These are phyloP conservation scores for Ectemnius lituratus DNA, from an alignment of 2,888 invertebrate genomes.

Conservation along the genomic window DNA sequence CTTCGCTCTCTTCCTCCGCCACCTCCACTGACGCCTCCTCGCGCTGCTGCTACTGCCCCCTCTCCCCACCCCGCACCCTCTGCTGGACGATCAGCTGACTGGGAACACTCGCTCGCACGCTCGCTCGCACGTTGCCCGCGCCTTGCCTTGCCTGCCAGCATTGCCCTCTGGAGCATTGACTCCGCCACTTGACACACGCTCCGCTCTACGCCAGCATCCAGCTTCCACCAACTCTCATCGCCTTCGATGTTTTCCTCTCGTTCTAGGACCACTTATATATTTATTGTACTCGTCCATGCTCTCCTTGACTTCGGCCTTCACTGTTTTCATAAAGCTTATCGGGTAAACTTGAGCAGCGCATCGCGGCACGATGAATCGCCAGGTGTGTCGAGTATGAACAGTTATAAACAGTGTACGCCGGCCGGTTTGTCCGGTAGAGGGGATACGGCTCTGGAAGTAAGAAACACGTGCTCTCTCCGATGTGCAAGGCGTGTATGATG, in stretches of 20 bases:
- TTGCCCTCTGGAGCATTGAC: slow-evolving; percentile 25
- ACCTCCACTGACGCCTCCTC: slow-evolving; percentile 44
- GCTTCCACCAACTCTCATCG: not conserved
- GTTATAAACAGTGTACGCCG: not conserved
- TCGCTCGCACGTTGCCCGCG: slow-evolving; percentile 55
- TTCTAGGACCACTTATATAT: not conserved
- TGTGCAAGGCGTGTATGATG: not conserved
- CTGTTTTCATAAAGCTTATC: not conserved
- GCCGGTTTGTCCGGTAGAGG: not conserved
- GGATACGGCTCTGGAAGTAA: not conserved
- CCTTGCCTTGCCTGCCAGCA: slow-evolving; percentile 39
- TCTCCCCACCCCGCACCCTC: slow-evolving; percentile 40
- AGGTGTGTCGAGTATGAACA: not conserved
- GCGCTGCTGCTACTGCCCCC: slow-evolving; percentile 41
- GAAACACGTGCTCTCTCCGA: not conserved
- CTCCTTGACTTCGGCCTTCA: not conserved
- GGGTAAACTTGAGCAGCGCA: not conserved
- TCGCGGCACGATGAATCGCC: not conserved
- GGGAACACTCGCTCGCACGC: slow-evolving; percentile 70
- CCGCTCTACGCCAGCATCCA: not conserved
- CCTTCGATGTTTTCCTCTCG: too few species aligned
- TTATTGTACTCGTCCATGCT: not conserved
- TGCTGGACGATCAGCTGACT: slow-evolving; percentile 74
- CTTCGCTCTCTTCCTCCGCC: slow-evolving; percentile 41
- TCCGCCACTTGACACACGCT: slow-evolving; percentile 16